phyloP scores from a whole-genome alignment of 2,888 invertebrate genomes.

The Pseudeuparius sepicola region DNA sequence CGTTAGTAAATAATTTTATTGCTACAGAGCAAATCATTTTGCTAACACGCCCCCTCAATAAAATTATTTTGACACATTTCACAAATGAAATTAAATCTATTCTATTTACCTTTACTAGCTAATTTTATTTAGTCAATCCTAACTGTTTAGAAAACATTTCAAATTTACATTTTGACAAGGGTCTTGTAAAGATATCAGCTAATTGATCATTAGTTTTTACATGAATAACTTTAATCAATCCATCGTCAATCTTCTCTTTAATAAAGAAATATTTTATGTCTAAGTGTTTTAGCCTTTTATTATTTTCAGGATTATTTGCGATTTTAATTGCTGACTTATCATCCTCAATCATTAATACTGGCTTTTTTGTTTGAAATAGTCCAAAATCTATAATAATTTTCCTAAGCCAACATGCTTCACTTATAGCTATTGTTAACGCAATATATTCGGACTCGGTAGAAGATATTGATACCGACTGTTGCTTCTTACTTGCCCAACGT shows the following conservation, averaged over 20 bases:
- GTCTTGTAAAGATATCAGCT: slow-evolving; percentile 18
- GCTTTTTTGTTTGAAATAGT: slow-evolving; percentile 1
- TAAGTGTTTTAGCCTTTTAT: slow-evolving; percentile 17
- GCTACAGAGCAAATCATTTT: no score
- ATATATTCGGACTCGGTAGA: slow-evolving; percentile 26
- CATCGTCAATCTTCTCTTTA: slow-evolving; percentile 15
- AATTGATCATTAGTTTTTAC: slow-evolving; percentile 17
- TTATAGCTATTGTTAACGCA: slow-evolving; percentile 25
- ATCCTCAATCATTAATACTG: slow-evolving; percentile 15
- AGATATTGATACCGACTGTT: slow-evolving; percentile 19
- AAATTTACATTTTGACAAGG: slow-evolving; percentile 13
- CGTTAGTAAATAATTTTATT: no score
- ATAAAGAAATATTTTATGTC: slow-evolving; percentile 17
- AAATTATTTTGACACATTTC: slow-evolving; percentile 1
- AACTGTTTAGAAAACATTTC: slow-evolving; percentile 8
- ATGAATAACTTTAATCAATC: slow-evolving; percentile 12
- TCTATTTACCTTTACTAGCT: no score
- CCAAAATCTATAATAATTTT: slow-evolving; percentile 17
- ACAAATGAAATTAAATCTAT: no score
- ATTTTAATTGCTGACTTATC: slow-evolving; percentile 14
- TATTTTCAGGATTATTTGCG: slow-evolving; percentile 16
- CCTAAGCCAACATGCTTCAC: slow-evolving; percentile 28
- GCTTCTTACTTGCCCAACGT: slow-evolving; percentile 28
- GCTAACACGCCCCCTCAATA: slow-evolving; percentile 5
- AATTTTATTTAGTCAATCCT: slow-evolving; percentile 5